These are phyloP conservation scores for Oithona nana DNA, from an alignment of 2,888 invertebrate genomes.

Conservation along the genomic window DNA sequence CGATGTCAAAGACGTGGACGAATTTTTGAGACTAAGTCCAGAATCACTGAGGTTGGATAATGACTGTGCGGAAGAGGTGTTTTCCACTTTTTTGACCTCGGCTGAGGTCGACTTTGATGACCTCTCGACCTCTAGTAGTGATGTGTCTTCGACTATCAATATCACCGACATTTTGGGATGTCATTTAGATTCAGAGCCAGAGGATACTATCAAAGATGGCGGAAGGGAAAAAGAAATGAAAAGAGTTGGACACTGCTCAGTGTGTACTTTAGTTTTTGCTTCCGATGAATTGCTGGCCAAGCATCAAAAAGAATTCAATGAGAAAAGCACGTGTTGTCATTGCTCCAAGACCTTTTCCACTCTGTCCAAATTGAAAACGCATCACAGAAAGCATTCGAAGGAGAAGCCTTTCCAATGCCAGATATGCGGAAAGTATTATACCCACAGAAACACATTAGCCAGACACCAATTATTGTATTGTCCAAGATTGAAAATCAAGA, in stretches of 20 bases:
- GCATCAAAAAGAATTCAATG: background rate
- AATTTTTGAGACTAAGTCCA: background rate
- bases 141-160: background rate
- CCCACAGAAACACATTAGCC: slow-evolving; percentile 9
- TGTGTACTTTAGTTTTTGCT: slow-evolving; percentile 11
- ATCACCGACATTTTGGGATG: no score
- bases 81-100: background rate
- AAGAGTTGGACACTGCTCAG: background rate
- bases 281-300: background rate
- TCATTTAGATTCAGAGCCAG: no score
- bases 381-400: slow-evolving; percentile 15
- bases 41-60: background rate
- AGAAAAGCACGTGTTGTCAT: slow-evolving; percentile 3
- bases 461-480: slow-evolving; percentile 16
- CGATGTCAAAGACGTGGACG: background rate
- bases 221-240: background rate
- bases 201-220: background rate
- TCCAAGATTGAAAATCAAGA: background rate
- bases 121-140: background rate
- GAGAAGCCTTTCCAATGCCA: slow-evolving; percentile 19
- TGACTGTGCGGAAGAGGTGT: background rate
- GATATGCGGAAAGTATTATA: slow-evolving; percentile 7
- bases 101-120: background rate
- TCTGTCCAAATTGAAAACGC: slow-evolving; percentile 9
- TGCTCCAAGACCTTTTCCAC: slow-evolving; percentile 9